Evolutionary conservation across 1,140 invertebrate species (phyloP).

Genomic region (Drosophila bocqueti): DNA sequence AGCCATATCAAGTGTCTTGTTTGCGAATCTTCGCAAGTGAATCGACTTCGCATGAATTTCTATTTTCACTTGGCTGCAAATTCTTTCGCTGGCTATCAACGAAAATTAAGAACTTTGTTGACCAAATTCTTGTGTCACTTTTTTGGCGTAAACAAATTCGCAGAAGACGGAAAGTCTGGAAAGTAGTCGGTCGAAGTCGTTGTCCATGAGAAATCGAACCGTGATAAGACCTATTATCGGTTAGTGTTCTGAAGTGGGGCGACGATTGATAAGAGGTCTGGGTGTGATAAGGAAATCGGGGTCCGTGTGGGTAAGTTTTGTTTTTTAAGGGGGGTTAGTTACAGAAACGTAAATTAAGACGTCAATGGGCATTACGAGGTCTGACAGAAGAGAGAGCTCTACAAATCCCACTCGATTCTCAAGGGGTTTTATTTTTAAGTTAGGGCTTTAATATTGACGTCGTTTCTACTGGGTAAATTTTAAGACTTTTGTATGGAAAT

Average conservation of each 20-base stretch:
- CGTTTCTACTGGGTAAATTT: neutral
- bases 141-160: conserved; percentile 46
- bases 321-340: conserved; percentile 25
- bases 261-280: conserved; percentile 24
- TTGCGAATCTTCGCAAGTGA: conserved; percentile 17
- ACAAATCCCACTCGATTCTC: neutral
- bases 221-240: conserved; percentile 38
- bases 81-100: conserved; percentile 20
- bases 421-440: conserved; percentile 9
- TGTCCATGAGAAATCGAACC: conserved; percentile 28
- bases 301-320: conserved; percentile 18
- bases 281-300: conserved; percentile 15
- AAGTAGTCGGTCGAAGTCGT: neutral
- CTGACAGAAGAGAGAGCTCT: neutral
- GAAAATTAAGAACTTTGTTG: conserved; percentile 40
- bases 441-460: too few species aligned
- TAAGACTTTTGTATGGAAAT: too few species aligned
- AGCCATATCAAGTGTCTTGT: conserved; percentile 39
- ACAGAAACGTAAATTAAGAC: conserved; percentile 15
- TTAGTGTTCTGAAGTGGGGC: conserved; percentile 36
- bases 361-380: conserved; percentile 21
- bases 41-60: conserved; percentile 19
- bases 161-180: conserved; percentile 38
- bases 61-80: conserved; percentile 19
- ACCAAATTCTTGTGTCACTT: conserved; percentile 28